Percentiles rank a stretch among this genome's conserved stretches.
Conservation (phyloP, 1,140 invertebrate genomes). For the Danaus plexippus region DNA sequence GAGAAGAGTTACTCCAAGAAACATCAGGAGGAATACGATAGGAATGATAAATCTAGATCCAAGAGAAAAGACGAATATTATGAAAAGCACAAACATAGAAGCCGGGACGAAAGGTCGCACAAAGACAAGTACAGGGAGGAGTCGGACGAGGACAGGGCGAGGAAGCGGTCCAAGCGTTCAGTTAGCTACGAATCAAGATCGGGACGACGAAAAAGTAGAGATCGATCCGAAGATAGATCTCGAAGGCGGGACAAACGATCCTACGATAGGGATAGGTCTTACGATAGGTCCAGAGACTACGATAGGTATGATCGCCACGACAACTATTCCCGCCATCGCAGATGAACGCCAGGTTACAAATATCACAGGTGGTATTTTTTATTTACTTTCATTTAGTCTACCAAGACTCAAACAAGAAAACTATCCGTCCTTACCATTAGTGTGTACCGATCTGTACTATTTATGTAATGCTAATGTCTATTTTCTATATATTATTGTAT, state of each 20-base stretch:
- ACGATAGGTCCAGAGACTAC: constrained; percentile 44
- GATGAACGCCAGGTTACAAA: constrained; percentile 56
- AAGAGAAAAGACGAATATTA: constrained; percentile 38
- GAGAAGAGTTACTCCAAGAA: constrained; percentile 44
- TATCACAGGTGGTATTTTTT: constrained; percentile 59
- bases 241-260: constrained; percentile 43
- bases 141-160: constrained; percentile 44
- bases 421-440: not conserved
- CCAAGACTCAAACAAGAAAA: too few relatives aligned
- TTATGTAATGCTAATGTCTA: too few relatives aligned
- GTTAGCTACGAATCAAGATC: constrained; percentile 50
- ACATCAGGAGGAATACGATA: constrained; percentile 38
- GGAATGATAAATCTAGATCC: constrained; percentile 33
- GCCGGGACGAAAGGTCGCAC: constrained; percentile 39
- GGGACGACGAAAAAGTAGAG: constrained; percentile 30
- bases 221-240: constrained; percentile 40
- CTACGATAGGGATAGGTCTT: constrained; percentile 43
- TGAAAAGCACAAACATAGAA: constrained; percentile 40
- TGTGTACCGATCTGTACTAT: not conserved
- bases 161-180: constrained; percentile 47
- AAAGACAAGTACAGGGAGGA: constrained; percentile 50
- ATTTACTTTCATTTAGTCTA: constrained; percentile 23
- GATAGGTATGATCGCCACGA: constrained; percentile 41
- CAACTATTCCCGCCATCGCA: constrained; percentile 47
- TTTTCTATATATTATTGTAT: too few relatives aligned